Evolutionary conservation across 1,140 invertebrate genomes (phyloP).

Genomic region (Leptoteleia sp.): DNA sequence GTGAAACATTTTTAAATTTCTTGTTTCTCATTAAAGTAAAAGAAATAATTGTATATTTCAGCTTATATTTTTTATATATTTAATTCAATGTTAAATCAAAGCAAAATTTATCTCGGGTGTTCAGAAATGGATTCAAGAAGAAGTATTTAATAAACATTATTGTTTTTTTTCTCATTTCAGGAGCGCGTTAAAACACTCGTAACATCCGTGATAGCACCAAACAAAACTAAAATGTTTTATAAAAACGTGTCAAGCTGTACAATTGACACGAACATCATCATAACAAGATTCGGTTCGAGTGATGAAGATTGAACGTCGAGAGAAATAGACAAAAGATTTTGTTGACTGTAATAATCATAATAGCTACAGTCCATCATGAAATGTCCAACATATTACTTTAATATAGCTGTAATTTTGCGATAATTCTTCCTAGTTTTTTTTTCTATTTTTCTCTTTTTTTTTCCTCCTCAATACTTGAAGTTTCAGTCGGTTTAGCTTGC

Average conservation of each 20-base stretch:
- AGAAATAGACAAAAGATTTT: slow-evolving; percentile 55
- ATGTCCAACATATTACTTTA: slow-evolving; percentile 56
- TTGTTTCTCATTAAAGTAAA: too few species aligned
- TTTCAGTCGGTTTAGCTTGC: slow-evolving; percentile 70
- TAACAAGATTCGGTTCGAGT: slow-evolving; percentile 72
- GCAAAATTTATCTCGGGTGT: slow-evolving; percentile 44
- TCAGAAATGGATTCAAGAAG: neutral
- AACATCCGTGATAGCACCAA: slow-evolving; percentile 73
- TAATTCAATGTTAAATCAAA: too few species aligned
- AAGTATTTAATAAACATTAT: slow-evolving; percentile 17
- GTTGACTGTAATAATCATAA: slow-evolving; percentile 53
- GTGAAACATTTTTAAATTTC: too few species aligned
- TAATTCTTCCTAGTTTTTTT: slow-evolving; percentile 48
- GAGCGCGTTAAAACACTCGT: slow-evolving; percentile 76
- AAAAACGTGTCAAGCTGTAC: slow-evolving; percentile 69
- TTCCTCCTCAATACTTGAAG: slow-evolving; percentile 67
- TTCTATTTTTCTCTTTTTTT: too few species aligned
- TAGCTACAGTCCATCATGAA: slow-evolving; percentile 42
- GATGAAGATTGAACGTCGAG: slow-evolving; percentile 68
- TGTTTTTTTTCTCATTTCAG: slow-evolving; percentile 72
- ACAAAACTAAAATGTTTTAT: slow-evolving; percentile 72
- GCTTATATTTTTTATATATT: too few species aligned
- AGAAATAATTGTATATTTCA: too few species aligned
- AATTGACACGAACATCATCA: slow-evolving; percentile 67
- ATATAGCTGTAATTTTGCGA: slow-evolving; percentile 52